Evolutionary conservation across 37 sponge, comb jelly and placozoan species (phyloP), one percentile per base, ranked within the genome.

Genomic region (Tethya wilhelma): DNA sequence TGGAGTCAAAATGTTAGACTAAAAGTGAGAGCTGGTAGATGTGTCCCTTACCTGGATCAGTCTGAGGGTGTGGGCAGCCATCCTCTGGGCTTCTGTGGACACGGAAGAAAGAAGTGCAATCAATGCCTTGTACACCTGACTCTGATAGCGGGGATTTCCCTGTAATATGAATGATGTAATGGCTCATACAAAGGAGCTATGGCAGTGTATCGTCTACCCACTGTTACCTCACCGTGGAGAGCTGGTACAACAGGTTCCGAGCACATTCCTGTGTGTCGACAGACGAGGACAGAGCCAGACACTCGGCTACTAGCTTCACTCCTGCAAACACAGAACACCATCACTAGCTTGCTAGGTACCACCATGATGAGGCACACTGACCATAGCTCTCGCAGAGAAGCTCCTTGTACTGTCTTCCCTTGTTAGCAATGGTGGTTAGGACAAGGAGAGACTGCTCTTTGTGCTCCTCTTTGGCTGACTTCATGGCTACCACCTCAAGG

Each of bases 321-420:
- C 87, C 94, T 93, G 30, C 33, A 32, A 33, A 85, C 7, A 55
- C 71, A 69, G 11, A 43, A 53, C 7, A 29, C 0, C 39, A 57
- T 60, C 22, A n/a, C 22, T n/a, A 60, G 22, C 22, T 60, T 26
- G 28, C 28, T 60, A 26, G 7, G 28, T n/a, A 60, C 22, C 63
- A 60, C 22, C 63, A 60, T n/a, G 28, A 60, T 60, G 22, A 60
- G 14, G 53, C 53, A 49, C 9, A 14, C 86, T 83, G 38, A 93
- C 97, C 99, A 67, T 77, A 89, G 63, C 97, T 98, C 73, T 98
- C 99, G 79, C 99, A 98, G 39, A 98, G 43, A 14, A 98, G 77
- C 60, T 98, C 99, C 86, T 96, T 98, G 83, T 87, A 98, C 77
- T 96, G 97, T 62, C 99, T 69, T 5, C 99, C 99, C 23, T 79